Percentiles rank a stretch among this genome's conserved stretches.
Conservation (phyloP, 2,888 invertebrate genomes). For the Sinhomidia bicolor region DNA sequence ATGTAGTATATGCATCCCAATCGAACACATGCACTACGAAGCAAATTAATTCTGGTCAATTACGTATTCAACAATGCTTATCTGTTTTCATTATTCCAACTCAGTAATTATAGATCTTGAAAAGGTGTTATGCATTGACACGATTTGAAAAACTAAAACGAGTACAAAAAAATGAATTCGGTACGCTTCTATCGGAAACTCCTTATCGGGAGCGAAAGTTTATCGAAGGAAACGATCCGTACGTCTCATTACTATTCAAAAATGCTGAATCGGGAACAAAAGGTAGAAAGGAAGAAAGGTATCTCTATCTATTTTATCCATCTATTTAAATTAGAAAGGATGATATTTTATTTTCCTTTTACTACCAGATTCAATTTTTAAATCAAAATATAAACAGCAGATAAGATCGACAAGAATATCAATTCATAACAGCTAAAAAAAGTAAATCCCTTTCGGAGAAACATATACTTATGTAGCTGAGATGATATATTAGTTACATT, state of each 20-base stretch:
- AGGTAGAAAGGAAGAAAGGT: neutral
- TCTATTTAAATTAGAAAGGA: constrained; percentile 14
- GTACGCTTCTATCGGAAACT: neutral
- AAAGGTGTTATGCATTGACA: neutral
- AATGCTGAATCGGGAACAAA: neutral
- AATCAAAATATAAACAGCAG: neutral
- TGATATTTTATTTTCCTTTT: neutral
- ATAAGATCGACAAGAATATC: neutral
- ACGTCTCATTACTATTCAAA: neutral
- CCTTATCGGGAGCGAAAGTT: constrained; percentile 27
- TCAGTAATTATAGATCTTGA: neutral
- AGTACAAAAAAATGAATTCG: neutral
- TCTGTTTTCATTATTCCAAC: no score
- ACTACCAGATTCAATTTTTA: neutral
- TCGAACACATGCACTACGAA: no score
- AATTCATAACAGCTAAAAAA: neutral
- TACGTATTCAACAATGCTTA: no score
- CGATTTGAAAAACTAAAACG: neutral
- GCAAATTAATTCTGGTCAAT: no score
- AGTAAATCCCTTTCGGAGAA: no score
- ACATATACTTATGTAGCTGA: no score
- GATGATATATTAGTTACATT: no score
- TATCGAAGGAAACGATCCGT: neutral
- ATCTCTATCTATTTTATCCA: neutral
- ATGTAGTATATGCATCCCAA: no score